Evolutionary conservation across 2,888 invertebrate genomes (phyloP).

Genomic region (Dryobota labecula): DNA sequence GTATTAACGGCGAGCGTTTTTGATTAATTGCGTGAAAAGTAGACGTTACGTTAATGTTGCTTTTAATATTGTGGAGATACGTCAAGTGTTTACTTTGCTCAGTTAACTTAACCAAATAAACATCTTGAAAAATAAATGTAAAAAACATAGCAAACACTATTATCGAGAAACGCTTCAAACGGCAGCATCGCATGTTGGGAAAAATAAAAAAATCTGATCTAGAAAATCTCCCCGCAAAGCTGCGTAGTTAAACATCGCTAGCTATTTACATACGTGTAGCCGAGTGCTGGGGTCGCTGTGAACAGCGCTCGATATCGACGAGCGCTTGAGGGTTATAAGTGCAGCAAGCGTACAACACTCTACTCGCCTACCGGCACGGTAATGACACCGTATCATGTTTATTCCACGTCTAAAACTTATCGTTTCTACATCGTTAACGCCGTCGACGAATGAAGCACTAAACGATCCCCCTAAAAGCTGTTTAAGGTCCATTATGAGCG

Average conservation of each 20-base stretch:
- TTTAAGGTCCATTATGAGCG: constrained; percentile 81
- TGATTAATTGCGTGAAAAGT: constrained; percentile 13
- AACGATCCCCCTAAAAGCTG: constrained; percentile 80
- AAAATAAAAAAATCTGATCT: constrained; percentile 67
- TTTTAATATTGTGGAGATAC: neutral
- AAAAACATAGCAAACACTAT: constrained; percentile 69
- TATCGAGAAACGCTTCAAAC: constrained; percentile 72
- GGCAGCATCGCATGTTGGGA: constrained; percentile 61
- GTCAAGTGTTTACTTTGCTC: constrained; percentile 21
- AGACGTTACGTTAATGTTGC: neutral
- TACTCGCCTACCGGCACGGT: constrained; percentile 39
- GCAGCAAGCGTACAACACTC: constrained; percentile 60
- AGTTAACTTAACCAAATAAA: constrained; percentile 33
- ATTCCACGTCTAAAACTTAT: constrained; percentile 79
- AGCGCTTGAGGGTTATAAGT: constrained; percentile 68
- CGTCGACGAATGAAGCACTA: constrained; percentile 77
- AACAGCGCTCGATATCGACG: constrained; percentile 65
- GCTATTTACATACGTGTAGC: constrained; percentile 64
- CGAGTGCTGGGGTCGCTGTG: constrained; percentile 49
- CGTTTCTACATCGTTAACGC: constrained; percentile 84
- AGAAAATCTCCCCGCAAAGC: constrained; percentile 66
- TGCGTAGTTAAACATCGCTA: constrained; percentile 70
- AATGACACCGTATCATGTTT: constrained; percentile 79
- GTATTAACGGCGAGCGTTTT: constrained; percentile 24
- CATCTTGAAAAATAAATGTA: constrained; percentile 32